Conservation (phyloP, 2,113 vertebrate genomes). For the Oncorhynchus tshawytscha region DNA sequence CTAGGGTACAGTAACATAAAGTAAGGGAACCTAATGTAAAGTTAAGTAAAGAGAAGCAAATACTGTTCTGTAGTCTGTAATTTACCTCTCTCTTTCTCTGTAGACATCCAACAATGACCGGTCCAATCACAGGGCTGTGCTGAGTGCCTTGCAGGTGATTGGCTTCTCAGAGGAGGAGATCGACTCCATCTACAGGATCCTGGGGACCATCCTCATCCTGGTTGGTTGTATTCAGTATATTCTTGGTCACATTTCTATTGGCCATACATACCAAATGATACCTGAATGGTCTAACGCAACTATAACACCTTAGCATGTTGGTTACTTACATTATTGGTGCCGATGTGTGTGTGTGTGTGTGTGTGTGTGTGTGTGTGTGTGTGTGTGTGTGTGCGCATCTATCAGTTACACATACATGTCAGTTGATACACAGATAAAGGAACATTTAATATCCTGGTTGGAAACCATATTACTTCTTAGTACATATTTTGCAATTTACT, state of each 20-base stretch:
- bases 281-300: background rate
- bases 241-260: background rate
- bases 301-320: background rate
- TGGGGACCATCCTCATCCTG: constrained; percentile 84
- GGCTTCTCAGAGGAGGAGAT: constrained; percentile 83
- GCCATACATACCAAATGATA: background rate
- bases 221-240: constrained; percentile 57
- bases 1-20: too few species aligned
- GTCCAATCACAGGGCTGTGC: constrained; percentile 69
- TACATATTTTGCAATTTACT: too few species aligned
- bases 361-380: too few species aligned
- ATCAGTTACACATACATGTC: too few species aligned
- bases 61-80: background rate
- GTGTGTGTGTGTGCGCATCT: too few species aligned
- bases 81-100: background rate
- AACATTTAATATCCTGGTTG: too few species aligned
- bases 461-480: too few species aligned
- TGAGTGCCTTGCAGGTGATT: constrained; percentile 79
- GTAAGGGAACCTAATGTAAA: too few species aligned
- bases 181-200: constrained; percentile 75
- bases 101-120: constrained; percentile 75
- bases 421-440: too few species aligned
- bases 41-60: background rate
- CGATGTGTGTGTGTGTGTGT: too few species aligned
- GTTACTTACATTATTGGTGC: too few species aligned